phyloP scores from a whole-genome alignment of 1,140 invertebrate species.

The Drosophila aff. region DNA sequence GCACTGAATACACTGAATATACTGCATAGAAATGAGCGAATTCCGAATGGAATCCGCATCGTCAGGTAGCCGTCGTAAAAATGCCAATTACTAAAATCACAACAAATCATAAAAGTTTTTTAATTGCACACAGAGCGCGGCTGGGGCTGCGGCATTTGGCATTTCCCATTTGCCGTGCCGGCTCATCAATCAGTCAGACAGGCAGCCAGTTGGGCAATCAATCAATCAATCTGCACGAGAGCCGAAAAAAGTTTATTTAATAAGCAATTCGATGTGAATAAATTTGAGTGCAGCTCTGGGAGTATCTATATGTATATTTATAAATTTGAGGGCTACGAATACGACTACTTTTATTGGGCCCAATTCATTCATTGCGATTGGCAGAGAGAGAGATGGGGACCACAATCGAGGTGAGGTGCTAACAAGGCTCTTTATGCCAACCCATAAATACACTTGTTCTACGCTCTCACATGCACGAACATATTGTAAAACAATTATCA shows the following conservation, averaged over 20 bases:
- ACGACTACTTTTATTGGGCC: slow-evolving; percentile 2
- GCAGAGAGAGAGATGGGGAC: neutral
- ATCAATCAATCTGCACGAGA: slow-evolving; percentile 41
- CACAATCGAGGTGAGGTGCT: slow-evolving; percentile 32
- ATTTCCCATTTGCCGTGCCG: slow-evolving; percentile 36
- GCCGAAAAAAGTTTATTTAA: slow-evolving; percentile 44
- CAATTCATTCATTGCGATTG: slow-evolving; percentile 11
- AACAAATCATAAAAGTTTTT: slow-evolving; percentile 82
- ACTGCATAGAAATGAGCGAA: slow-evolving; percentile 63
- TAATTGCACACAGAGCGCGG: slow-evolving; percentile 51
- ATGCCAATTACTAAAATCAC: slow-evolving; percentile 76
- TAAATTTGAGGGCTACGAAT: neutral
- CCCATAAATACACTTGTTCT: slow-evolving; percentile 54
- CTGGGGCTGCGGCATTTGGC: slow-evolving; percentile 33
- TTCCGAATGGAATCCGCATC: slow-evolving; percentile 51
- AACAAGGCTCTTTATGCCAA: slow-evolving; percentile 41
- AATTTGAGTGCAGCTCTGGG: slow-evolving; percentile 31
- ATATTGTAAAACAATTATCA: slow-evolving; percentile 84
- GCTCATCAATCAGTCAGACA: slow-evolving; percentile 54
- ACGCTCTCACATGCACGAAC: slow-evolving; percentile 39
- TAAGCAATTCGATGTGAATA: slow-evolving; percentile 24
- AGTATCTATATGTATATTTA: neutral
- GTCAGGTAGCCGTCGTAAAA: slow-evolving; percentile 74
- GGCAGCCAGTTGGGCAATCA: slow-evolving; percentile 10
- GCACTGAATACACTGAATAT: slow-evolving; percentile 67